Conservation (phyloP, 53 echinoderm and acorn worm genomes). For the Paelopatides confundens region DNA sequence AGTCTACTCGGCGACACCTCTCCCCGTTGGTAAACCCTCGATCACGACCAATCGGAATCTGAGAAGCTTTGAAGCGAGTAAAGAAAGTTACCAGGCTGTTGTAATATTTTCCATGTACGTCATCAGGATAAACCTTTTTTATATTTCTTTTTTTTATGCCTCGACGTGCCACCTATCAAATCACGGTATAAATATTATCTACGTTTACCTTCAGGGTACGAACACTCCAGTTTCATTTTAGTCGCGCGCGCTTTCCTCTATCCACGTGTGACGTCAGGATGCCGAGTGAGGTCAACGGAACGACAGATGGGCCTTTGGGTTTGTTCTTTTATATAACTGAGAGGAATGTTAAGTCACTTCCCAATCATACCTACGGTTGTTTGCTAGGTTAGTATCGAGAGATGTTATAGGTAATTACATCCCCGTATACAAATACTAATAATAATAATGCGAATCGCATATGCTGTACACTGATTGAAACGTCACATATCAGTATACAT, state of each 20-base stretch:
- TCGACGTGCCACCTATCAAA: constrained; percentile 14
- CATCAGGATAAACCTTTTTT: neutral
- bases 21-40: neutral
- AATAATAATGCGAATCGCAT: no score
- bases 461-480: no score
- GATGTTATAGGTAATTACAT: no score
- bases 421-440: no score
- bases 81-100: neutral
- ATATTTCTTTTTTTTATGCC: neutral
- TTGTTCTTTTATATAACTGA: neutral
- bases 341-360: constrained; percentile 44
- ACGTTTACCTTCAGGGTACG: constrained; percentile 11
- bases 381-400: no score
- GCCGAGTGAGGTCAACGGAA: constrained; percentile 10
- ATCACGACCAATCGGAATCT: constrained; percentile 9
- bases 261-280: constrained; percentile 14
- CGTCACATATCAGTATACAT: no score
- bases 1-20: neutral
- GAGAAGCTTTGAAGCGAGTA: neutral
- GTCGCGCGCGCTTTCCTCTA: neutral
- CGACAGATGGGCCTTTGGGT: constrained; percentile 27
- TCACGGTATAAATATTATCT: constrained; percentile 25
- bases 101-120: neutral
- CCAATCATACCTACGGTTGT: neutral
- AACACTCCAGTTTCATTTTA: neutral